A percentile compares a stretch with the other conserved stretches of the same genome.
Conservation (phyloP, 2,888 invertebrate species). For the Tachina lurida region DNA sequence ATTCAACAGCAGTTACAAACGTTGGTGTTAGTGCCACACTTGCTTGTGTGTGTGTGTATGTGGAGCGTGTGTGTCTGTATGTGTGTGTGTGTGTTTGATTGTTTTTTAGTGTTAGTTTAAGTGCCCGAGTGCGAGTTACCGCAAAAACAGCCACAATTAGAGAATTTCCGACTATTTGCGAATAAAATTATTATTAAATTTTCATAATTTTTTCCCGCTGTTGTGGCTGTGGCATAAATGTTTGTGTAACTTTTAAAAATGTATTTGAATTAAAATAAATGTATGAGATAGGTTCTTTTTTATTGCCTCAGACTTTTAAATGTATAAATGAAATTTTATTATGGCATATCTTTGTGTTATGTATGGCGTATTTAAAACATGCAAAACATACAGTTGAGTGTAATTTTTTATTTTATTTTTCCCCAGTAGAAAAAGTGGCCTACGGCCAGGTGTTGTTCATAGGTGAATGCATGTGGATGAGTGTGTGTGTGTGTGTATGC, state of each 20-base stretch:
- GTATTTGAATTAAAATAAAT: conserved; percentile 28
- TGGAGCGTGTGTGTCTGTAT: no score
- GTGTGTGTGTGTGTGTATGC: conserved; percentile 8
- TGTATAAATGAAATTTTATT: conserved; percentile 43
- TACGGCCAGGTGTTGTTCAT: conserved; percentile 64
- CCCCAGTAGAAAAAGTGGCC: conserved; percentile 27
- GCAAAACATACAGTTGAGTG: not conserved
- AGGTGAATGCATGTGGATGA: conserved; percentile 7
- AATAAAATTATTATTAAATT: conserved; percentile 66
- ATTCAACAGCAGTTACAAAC: conserved; percentile 25
- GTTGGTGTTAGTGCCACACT: not conserved
- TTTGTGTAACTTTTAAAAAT: conserved; percentile 12
- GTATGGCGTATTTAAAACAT: not conserved
- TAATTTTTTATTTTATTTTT: not conserved
- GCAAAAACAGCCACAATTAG: conserved; percentile 68
- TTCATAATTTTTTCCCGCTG: conserved; percentile 63
- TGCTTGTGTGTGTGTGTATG: not conserved
- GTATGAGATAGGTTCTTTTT: not conserved
- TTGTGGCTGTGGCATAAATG: conserved; percentile 42
- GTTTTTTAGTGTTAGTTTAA: not conserved
- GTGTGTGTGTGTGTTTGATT: no score
- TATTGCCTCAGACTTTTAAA: not conserved
- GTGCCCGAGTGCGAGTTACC: conserved; percentile 33
- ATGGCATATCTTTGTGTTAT: conserved; percentile 6
- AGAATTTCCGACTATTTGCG: conserved; percentile 64